These are phyloP conservation scores for Nemopilema nomurai DNA, from an alignment of 30 jellyfish, hydroid and myxozoan genomes.

Conservation along the genomic window DNA sequence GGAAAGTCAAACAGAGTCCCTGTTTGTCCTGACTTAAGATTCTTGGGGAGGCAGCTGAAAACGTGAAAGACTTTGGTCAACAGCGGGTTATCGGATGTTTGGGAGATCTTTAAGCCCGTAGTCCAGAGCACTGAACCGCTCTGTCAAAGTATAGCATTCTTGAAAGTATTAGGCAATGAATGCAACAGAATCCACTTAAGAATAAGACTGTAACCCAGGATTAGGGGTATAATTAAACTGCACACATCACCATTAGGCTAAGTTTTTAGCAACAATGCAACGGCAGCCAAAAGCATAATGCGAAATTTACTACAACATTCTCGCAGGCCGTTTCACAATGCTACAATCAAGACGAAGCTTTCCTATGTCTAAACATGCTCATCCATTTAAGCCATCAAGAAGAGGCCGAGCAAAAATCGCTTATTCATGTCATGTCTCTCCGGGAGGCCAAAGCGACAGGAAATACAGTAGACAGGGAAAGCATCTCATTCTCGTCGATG, in stretches of 20 bases:
- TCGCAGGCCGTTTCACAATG: not conserved
- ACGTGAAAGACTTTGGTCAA: not conserved
- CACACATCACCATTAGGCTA: constrained; percentile 5
- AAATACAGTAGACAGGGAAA: not conserved
- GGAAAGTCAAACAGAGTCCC: not conserved
- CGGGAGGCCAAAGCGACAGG: not conserved
- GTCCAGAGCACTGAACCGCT: not conserved
- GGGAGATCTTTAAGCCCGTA: not conserved
- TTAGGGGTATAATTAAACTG: not conserved
- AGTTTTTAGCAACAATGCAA: not conserved
- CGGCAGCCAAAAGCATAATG: constrained; percentile 9
- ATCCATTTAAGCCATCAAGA: constrained; percentile 12
- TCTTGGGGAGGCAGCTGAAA: not conserved
- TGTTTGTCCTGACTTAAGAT: not conserved
- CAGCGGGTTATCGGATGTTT: not conserved
- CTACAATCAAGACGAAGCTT: not conserved
- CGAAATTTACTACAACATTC: not conserved
- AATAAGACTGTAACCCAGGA: not conserved
- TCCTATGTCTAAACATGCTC: constrained; percentile 6
- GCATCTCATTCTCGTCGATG: not conserved
- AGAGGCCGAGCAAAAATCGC: not conserved
- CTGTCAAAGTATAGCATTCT: not conserved
- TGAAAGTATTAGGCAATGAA: not conserved
- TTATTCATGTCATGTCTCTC: not conserved
- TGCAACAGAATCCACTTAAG: not conserved